These are phyloP conservation scores for Gasteruption jaculator DNA, from an alignment of 2,888 invertebrate species.

Conservation along the genomic window DNA sequence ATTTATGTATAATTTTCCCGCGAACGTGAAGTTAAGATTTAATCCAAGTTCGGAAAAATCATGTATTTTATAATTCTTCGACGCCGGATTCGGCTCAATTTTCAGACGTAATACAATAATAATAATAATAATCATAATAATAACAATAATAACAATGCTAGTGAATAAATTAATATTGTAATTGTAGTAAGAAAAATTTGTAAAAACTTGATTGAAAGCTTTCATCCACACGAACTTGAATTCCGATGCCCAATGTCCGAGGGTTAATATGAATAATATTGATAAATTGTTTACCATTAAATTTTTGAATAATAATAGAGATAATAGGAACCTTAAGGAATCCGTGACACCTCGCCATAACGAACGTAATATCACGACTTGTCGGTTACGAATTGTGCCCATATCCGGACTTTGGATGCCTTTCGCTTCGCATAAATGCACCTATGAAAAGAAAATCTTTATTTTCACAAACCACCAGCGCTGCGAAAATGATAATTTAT, in stretches of 20 bases:
- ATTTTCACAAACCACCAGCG: neutral
- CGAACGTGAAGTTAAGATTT: no score
- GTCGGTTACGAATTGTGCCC: constrained; percentile 62
- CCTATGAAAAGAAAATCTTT: constrained; percentile 50
- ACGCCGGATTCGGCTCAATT: no score
- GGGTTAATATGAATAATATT: neutral
- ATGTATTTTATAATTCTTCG: no score
- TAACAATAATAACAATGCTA: no score
- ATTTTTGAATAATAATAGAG: no score
- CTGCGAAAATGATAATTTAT: constrained; percentile 2
- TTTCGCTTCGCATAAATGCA: constrained; percentile 74
- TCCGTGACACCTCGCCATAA: constrained; percentile 70
- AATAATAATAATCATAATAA: no score
- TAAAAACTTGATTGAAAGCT: constrained; percentile 1
- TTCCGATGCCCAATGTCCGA: neutral
- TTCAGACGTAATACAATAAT: no score
- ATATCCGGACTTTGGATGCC: constrained; percentile 58
- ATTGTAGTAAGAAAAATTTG: neutral
- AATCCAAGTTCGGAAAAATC: no score
- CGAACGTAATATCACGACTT: constrained; percentile 71
- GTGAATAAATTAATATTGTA: constrained; percentile 10
- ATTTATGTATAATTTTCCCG: no score
- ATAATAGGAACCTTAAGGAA: constrained; percentile 59
- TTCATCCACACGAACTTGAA: neutral
- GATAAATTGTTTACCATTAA: neutral